Conservation (phyloP, 2,888 invertebrate genomes). For the Drosophila cyrtoloma region DNA sequence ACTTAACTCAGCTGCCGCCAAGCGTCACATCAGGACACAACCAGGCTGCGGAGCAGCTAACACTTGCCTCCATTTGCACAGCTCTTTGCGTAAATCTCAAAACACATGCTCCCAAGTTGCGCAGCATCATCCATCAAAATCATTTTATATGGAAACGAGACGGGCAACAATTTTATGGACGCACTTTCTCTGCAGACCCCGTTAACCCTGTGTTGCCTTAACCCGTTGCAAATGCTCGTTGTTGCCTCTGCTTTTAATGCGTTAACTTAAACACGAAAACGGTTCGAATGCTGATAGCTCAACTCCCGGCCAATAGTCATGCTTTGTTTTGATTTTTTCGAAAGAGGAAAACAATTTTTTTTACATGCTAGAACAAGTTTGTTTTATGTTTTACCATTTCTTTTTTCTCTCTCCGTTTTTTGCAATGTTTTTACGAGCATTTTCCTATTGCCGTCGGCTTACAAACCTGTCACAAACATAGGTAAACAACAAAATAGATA, state of each 20-base stretch:
- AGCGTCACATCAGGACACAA: slow-evolving; percentile 33
- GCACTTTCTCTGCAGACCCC: slow-evolving; percentile 39
- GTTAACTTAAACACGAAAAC: slow-evolving; percentile 63
- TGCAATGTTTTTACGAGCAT: slow-evolving; percentile 61
- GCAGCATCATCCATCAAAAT: slow-evolving; percentile 80
- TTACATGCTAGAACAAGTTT: slow-evolving; percentile 56
- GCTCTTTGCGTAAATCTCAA: slow-evolving; percentile 67
- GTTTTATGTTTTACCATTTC: slow-evolving; percentile 54
- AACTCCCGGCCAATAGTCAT: slow-evolving; percentile 31
- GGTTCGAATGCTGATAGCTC: slow-evolving; percentile 34
- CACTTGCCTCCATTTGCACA: slow-evolving; percentile 44
- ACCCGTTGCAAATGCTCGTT: slow-evolving; percentile 57
- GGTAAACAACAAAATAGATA: slow-evolving; percentile 10
- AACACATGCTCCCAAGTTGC: slow-evolving; percentile 79
- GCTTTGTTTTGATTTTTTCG: slow-evolving; percentile 56
- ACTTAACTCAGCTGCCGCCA: slow-evolving; percentile 46
- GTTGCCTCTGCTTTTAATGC: slow-evolving; percentile 44
- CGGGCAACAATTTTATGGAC: slow-evolving; percentile 70
- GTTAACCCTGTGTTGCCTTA: slow-evolving; percentile 33
- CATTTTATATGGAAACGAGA: slow-evolving; percentile 79
- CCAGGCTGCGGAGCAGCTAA: slow-evolving; percentile 20
- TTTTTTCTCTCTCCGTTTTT: slow-evolving; percentile 11
- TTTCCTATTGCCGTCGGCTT: slow-evolving; percentile 33
- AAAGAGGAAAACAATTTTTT: slow-evolving; percentile 41
- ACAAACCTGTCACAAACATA: slow-evolving; percentile 40